phyloP scores from a whole-genome alignment of 2,888 invertebrate genomes.

The Syrista parreyssii region DNA sequence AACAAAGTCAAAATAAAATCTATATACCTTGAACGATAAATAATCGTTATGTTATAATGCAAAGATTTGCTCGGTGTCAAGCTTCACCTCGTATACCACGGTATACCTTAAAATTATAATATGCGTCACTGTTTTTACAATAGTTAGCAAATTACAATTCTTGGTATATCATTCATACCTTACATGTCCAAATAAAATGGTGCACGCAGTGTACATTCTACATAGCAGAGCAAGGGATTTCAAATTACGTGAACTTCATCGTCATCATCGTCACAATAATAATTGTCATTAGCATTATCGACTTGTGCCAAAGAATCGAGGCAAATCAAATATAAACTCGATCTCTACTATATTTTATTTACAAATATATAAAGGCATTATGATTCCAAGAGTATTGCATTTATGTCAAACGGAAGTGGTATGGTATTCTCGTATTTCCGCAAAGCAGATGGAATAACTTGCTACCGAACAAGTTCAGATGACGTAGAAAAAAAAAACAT shows the following conservation, averaged over 20 bases:
- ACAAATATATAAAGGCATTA: slow-evolving; percentile 21
- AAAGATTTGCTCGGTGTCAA: background rate
- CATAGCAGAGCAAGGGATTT: slow-evolving; percentile 25
- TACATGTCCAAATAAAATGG: slow-evolving; percentile 22
- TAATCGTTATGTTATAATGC: background rate
- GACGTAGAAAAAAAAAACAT: background rate
- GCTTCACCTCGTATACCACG: background rate
- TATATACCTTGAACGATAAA: background rate
- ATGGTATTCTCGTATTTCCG: background rate
- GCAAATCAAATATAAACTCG: slow-evolving; percentile 9
- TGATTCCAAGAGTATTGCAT: slow-evolving; percentile 1
- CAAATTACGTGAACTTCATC: slow-evolving; percentile 24
- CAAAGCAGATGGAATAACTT: background rate
- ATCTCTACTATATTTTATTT: slow-evolving; percentile 16
- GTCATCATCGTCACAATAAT: background rate
- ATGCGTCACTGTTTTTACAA: background rate
- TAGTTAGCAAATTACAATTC: background rate
- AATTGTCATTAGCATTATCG: background rate
- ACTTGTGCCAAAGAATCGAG: slow-evolving; percentile 7
- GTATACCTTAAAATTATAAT: background rate
- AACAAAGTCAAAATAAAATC: background rate
- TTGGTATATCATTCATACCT: background rate
- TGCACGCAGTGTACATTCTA: slow-evolving; percentile 26
- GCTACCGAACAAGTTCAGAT: background rate
- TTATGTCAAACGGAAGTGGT: background rate